These are phyloP conservation scores for Salarias fasciatus DNA, from an alignment of 2,797 vertebrate genomes.

Conservation along the genomic window DNA sequence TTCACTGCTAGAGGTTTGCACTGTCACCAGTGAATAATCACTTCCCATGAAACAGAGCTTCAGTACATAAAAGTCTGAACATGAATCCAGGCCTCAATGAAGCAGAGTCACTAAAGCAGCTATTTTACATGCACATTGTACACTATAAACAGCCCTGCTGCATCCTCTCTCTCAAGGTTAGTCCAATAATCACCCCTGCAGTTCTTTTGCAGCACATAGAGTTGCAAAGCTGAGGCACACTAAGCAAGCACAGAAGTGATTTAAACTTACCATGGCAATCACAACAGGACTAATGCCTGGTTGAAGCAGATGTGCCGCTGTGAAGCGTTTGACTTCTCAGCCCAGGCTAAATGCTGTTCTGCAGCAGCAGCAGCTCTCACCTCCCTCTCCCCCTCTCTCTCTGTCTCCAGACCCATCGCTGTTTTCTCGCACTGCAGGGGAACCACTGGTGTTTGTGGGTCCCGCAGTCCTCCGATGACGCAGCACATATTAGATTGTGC, in stretches of 20 bases:
- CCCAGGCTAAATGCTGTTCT: constrained; percentile 58
- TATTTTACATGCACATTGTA: constrained; percentile 60
- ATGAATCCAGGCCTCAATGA: constrained; percentile 46
- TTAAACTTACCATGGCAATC: constrained; percentile 79
- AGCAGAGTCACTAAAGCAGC: constrained; percentile 46
- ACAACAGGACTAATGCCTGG: constrained; percentile 52
- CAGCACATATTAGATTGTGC: constrained; percentile 51
- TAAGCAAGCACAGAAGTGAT: constrained; percentile 54
- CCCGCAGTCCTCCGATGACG: constrained; percentile 70
- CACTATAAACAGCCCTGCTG: constrained; percentile 47
- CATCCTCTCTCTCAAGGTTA: constrained; percentile 70
- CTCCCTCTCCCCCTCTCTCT: constrained; percentile 37
- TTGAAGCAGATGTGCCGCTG: constrained; percentile 57
- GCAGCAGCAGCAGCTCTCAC: constrained; percentile 46
- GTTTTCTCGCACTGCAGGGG: constrained; percentile 74
- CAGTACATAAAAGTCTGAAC: constrained; percentile 36
- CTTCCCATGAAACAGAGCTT: constrained; percentile 22
- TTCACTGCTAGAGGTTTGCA: constrained; percentile 34
- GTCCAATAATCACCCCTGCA: constrained; percentile 40
- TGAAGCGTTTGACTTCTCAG: constrained; percentile 56
- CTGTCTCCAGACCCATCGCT: constrained; percentile 58
- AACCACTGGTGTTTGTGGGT: constrained; percentile 63
- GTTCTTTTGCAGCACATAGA: constrained; percentile 46
- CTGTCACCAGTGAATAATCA: constrained; percentile 26
- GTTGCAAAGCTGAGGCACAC: constrained; percentile 40